Evolutionary conservation across 1,140 invertebrate genomes (phyloP), one percentile per base, ranked within the genome.

Genomic region (Drosophila nasuta): DNA sequence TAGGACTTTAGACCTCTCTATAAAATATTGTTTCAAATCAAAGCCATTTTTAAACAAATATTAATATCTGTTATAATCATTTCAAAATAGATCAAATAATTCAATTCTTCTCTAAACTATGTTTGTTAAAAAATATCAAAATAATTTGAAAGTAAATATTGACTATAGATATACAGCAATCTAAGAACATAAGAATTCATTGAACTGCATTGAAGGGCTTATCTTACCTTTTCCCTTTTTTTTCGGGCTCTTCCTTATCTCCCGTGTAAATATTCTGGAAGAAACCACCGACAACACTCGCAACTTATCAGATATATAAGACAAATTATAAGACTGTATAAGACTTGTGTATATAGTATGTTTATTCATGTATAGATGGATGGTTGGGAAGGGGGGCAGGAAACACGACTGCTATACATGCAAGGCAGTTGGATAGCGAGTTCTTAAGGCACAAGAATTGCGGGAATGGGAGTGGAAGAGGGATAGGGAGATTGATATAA

Each of bases 371-470:
- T 38, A 38, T 38, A 38, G 41, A 13, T 69, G 30, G 56, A 13
- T 43, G 41, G 41, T 3, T 38, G 41, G n/a, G 13, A 15, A 11
- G 54, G 20, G 54, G 35, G 35, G 8, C 8, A 38, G 35, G 11
- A 46, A 73, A 49, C 66, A 59, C 63, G 45, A 38, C 33, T 49
- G 43, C 71, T 59, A 68, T 41, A 56, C 79, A 73, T 81, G 70
- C 62, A 65, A 65, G 69, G 69, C 79, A 54, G 20, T 30, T 69
- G 58, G 60, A 41, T 3, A 52, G 68, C 43, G 62, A 54, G 56
- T 77, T 81, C 78, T 64, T 74, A 89, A 89, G 85, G 86, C 85
- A 89, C 85, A 85, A 75, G 63, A 58, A 71, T 68, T 69, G 51
- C 2, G 35, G 35, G 35, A 10, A 38, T 10, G 7, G 33, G 7